phyloP scores from a whole-genome alignment of 2,888 invertebrate species.

The Phaedon cochleariae region DNA sequence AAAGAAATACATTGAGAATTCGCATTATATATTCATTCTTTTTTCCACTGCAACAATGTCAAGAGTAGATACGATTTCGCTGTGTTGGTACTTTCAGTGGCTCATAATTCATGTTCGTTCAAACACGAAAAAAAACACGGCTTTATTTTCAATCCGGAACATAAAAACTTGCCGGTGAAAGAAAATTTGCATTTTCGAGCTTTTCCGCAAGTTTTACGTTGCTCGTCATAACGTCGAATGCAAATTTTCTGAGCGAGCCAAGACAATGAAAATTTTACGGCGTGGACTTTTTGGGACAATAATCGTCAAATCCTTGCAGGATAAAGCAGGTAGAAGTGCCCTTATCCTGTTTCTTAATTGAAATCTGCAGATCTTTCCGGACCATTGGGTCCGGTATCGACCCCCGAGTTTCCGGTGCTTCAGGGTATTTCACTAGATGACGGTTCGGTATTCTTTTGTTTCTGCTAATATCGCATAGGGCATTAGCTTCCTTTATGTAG shows the following conservation, averaged over 20 bases:
- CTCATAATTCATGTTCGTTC: constrained; percentile 13
- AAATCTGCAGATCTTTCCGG: constrained; percentile 54
- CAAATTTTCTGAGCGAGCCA: constrained; percentile 27
- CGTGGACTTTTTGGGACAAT: constrained; percentile 49
- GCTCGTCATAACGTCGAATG: constrained; percentile 26
- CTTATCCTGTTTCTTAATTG: constrained; percentile 54
- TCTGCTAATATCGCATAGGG: constrained; percentile 24
- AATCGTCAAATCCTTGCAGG: constrained; percentile 54
- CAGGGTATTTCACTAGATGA: constrained; percentile 40
- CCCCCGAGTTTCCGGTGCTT: constrained; percentile 49
- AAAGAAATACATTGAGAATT: no score
- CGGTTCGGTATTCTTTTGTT: constrained; percentile 39
- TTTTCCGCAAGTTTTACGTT: constrained; percentile 29
- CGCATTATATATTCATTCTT: no score
- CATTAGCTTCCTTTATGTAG: constrained; percentile 10
- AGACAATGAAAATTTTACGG: constrained; percentile 50
- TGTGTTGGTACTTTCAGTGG: background rate
- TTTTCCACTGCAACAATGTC: background rate
- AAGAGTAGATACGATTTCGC: background rate
- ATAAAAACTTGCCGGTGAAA: constrained; percentile 30
- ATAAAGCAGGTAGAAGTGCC: constrained; percentile 38
- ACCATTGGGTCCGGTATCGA: constrained; percentile 48
- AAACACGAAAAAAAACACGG: constrained; percentile 18
- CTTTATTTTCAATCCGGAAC: constrained; percentile 1
- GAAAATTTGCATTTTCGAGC: constrained; percentile 34